Percentiles rank a stretch among this genome's conserved stretches.
Evolutionary conservation across 2,113 vertebrate genomes (phyloP).

Genomic region (Sapajus apella): DNA sequence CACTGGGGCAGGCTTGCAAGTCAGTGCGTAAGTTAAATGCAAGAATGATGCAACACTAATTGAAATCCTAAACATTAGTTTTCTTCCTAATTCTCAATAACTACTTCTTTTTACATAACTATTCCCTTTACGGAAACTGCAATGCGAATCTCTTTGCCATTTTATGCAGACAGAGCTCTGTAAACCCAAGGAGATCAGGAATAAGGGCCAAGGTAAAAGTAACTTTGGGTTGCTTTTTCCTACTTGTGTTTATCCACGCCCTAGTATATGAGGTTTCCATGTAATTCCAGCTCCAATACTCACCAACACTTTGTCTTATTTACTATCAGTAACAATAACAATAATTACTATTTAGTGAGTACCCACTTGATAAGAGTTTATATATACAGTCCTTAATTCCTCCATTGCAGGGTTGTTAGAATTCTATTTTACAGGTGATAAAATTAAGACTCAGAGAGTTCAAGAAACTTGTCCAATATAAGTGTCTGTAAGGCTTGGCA

Average conservation of each 20-base stretch:
- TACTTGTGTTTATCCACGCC: not conserved
- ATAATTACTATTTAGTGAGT: not conserved
- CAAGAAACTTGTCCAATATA: no score
- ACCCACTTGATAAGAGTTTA: not conserved
- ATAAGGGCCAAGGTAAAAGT: not conserved
- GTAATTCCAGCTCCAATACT: not conserved
- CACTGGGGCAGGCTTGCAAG: not conserved
- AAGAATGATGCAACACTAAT: not conserved
- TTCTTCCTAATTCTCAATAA: not conserved
- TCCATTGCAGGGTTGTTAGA: not conserved
- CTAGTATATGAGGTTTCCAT: not conserved
- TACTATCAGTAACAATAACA: not conserved
- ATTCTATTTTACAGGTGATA: not conserved
- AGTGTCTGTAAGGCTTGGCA: no score
- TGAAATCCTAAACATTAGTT: not conserved
- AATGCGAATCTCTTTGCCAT: not conserved
- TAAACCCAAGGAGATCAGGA: not conserved
- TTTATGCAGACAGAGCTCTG: not conserved
- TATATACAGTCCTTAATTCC: not conserved
- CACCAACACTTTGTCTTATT: not conserved
- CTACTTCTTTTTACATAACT: not conserved
- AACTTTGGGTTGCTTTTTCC: not conserved
- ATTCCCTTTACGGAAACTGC: not conserved
- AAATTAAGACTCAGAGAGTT: not conserved
- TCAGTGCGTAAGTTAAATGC: not conserved